These are phyloP conservation scores for Psephotus haematonotus DNA, from an alignment of 2,113 vertebrate genomes.

Conservation along the genomic window DNA sequence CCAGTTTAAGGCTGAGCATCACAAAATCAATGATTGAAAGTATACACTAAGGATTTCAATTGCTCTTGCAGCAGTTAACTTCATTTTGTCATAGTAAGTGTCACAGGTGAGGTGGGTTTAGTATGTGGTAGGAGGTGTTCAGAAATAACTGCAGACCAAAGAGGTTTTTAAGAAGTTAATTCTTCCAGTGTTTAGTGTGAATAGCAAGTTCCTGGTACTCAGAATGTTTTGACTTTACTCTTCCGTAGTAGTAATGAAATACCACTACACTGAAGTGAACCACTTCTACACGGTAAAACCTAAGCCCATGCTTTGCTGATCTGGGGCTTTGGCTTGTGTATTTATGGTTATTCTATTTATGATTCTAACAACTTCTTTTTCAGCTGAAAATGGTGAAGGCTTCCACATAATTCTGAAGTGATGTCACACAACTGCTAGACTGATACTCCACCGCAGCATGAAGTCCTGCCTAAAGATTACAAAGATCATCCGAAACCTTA, in stretches of 20 bases:
- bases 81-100: no score
- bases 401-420: constrained; percentile 96
- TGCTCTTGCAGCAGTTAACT: background rate
- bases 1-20: background rate
- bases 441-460: constrained; percentile 57
- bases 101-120: background rate
- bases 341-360: background rate
- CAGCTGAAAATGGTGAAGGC: constrained; percentile 92
- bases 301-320: accelerated
- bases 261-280: background rate
- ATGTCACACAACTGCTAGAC: constrained; percentile 49
- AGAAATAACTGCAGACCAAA: background rate
- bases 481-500: constrained; percentile 74
- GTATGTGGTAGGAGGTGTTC: background rate
- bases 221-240: accelerated
- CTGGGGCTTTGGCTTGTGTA: accelerated
- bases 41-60: accelerated
- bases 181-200: background rate
- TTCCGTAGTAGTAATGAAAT: background rate
- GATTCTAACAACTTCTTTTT: background rate
- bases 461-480: constrained; percentile 72
- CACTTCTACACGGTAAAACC: background rate
- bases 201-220: background rate
- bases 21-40: background rate
- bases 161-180: background rate